These are phyloP conservation scores for Salpingus planirostris DNA, from an alignment of 2,888 invertebrate species.

Conservation along the genomic window DNA sequence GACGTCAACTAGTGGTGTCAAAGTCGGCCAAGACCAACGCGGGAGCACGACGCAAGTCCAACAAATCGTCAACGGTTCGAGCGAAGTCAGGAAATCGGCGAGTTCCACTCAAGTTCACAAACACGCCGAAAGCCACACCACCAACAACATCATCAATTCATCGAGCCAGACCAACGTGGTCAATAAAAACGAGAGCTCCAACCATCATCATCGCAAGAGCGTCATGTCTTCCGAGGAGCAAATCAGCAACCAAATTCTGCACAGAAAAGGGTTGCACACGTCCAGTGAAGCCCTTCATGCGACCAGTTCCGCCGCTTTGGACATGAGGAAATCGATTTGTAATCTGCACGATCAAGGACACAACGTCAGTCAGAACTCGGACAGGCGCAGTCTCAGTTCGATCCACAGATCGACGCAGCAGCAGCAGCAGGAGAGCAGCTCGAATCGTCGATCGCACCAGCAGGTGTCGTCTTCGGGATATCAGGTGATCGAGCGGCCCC, in stretches of 20 bases:
- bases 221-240: conserved; percentile 67
- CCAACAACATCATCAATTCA: conserved; percentile 23
- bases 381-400: conserved; percentile 70
- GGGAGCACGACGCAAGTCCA: conserved; percentile 9
- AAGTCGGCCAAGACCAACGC: conserved; percentile 11
- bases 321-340: conserved; percentile 71
- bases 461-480: conserved; percentile 41
- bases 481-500: conserved; percentile 50
- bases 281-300: conserved; percentile 66
- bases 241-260: conserved; percentile 66
- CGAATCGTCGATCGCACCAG: conserved; percentile 46
- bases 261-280: conserved; percentile 61
- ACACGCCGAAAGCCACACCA: conserved; percentile 26
- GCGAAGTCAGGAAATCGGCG: conserved; percentile 26
- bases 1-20: conserved; percentile 26
- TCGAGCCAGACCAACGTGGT: conserved; percentile 16
- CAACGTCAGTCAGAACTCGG: conserved; percentile 57
- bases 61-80: conserved; percentile 17
- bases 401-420: conserved; percentile 61
- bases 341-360: conserved; percentile 68
- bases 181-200: conserved; percentile 12
- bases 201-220: conserved; percentile 58
- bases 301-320: conserved; percentile 64
- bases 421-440: conserved; percentile 38
- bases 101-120: conserved; percentile 36